These are phyloP conservation scores for Rhodeus uyekii DNA, from an alignment of 2,797 vertebrate species.

Conservation along the genomic window DNA sequence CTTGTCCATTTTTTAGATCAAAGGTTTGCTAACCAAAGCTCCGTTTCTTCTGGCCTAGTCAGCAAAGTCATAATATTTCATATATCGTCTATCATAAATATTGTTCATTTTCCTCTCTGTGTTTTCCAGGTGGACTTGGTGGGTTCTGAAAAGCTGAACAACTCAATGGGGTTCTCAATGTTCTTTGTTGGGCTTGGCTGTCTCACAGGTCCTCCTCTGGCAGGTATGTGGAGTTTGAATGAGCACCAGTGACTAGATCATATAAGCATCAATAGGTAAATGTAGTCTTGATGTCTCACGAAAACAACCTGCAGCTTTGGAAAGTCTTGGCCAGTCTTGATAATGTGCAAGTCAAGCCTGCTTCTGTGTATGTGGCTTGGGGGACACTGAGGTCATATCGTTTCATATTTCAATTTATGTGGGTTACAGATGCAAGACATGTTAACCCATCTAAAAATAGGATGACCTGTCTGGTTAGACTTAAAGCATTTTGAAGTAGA, in stretches of 20 bases:
- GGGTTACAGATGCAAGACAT: constrained; percentile 18
- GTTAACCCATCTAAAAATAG: constrained; percentile 27
- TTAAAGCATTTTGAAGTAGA: too few relatives aligned
- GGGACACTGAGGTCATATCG: not conserved
- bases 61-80: not conserved
- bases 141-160: constrained; percentile 82
- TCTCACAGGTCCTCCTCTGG: constrained; percentile 87
- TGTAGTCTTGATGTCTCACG: not conserved
- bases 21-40: not conserved
- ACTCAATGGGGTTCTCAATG: constrained; percentile 87
- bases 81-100: not conserved
- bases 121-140: constrained; percentile 86
- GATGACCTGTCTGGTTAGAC: constrained; percentile 4
- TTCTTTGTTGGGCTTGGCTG: constrained; percentile 90
- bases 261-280: not conserved
- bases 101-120: constrained; percentile 12
- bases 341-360: not conserved
- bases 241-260: constrained; percentile 17
- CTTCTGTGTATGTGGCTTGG: constrained; percentile 19
- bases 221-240: constrained; percentile 77
- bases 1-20: not conserved
- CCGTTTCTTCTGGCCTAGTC: not conserved
- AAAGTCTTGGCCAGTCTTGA: not conserved
- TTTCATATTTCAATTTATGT: constrained; percentile 32
- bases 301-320: not conserved